These are phyloP conservation scores for Riptortus pedestris DNA, from an alignment of 1,140 invertebrate genomes.

Conservation along the genomic window DNA sequence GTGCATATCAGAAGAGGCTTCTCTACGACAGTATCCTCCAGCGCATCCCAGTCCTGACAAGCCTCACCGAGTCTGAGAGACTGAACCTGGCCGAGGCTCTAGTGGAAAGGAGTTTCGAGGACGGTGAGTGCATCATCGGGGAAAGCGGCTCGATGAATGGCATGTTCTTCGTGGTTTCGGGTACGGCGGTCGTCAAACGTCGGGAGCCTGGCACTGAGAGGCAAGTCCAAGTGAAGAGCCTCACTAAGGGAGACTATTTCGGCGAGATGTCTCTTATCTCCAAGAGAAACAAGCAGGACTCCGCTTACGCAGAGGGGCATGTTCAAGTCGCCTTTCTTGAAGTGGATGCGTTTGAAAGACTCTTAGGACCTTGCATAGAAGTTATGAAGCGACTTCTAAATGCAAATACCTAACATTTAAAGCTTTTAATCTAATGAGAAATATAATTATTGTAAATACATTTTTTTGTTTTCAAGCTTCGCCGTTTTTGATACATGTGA, in stretches of 20 bases:
- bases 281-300: conserved; percentile 83
- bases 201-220: conserved; percentile 62
- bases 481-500: no score
- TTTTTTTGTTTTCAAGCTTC: no score
- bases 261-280: conserved; percentile 91
- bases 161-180: conserved; percentile 94
- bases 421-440: no score
- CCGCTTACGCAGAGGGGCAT: neutral
- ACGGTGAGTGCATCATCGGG: conserved; percentile 75
- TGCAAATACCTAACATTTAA: no score
- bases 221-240: conserved; percentile 46
- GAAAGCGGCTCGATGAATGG: conserved; percentile 91
- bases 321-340: neutral
- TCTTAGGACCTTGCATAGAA: neutral
- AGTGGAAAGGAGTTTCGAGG: conserved; percentile 58
- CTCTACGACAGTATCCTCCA: conserved; percentile 89
- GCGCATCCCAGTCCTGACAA: conserved; percentile 68
- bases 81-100: conserved; percentile 94
- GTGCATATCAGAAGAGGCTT: conserved; percentile 90
- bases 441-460: no score
- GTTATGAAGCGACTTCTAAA: conserved; percentile 39
- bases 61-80: conserved; percentile 59
- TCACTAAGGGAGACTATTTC: conserved; percentile 76
- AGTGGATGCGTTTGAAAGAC: neutral
- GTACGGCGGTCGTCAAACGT: conserved; percentile 61